phyloP scores from a whole-genome alignment of 2,113 vertebrate genomes.

The Mirza zaza region DNA sequence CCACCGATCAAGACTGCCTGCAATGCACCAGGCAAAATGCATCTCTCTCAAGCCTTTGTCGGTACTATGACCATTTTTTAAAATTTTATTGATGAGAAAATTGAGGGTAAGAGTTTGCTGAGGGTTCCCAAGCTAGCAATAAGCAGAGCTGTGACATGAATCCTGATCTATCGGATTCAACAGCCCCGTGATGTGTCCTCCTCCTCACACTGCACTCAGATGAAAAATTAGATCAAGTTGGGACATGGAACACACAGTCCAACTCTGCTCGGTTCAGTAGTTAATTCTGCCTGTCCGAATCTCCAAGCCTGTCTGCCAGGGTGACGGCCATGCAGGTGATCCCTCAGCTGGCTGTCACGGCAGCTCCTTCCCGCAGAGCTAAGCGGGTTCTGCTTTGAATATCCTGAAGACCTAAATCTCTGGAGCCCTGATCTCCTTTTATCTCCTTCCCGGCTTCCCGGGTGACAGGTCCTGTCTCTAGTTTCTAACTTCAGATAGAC shows the following conservation, averaged over 20 bases:
- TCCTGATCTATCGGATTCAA: background rate
- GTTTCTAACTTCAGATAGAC: slow-evolving; percentile 24
- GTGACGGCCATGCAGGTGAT: background rate
- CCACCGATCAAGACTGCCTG: background rate
- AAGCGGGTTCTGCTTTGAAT: slow-evolving; percentile 3
- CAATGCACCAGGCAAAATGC: background rate
- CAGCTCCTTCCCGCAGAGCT: background rate
- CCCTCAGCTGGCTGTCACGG: background rate
- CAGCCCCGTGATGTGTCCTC: background rate
- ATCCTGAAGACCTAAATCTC: background rate
- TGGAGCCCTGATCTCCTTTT: slow-evolving; percentile 1
- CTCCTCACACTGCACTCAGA: background rate
- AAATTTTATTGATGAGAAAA: background rate
- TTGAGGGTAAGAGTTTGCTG: background rate
- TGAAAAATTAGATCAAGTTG: background rate
- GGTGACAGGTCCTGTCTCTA: background rate
- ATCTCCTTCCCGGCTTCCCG: background rate
- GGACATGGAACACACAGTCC: background rate
- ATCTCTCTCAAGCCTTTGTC: background rate
- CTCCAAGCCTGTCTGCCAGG: background rate
- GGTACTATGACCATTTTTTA: background rate
- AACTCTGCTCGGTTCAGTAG: background rate
- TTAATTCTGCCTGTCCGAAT: background rate
- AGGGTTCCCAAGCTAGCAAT: background rate
- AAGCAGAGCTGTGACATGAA: background rate